A percentile compares a stretch with the other conserved stretches of the same genome.
These are phyloP conservation scores for Moxostoma hubbsi DNA, from an alignment of 2,797 vertebrate genomes.

Conservation along the genomic window DNA sequence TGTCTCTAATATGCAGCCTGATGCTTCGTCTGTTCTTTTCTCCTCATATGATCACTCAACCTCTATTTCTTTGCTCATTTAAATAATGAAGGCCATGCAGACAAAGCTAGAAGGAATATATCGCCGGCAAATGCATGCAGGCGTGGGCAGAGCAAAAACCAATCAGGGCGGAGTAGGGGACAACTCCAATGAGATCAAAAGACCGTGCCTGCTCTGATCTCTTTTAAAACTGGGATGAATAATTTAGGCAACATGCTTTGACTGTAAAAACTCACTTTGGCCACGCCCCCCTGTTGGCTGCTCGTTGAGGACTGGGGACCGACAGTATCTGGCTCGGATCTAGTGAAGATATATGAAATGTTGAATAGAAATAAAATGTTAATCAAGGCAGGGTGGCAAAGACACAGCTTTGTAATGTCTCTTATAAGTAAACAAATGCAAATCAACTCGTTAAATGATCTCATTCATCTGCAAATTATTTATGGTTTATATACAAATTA, in stretches of 20 bases:
- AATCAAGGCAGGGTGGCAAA: neutral
- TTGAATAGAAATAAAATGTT: conserved; percentile 2
- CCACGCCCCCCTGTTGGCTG: neutral
- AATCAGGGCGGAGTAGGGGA: conserved; percentile 51
- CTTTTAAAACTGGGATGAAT: conserved; percentile 70
- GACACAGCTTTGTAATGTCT: conserved; percentile 61
- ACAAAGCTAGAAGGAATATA: conserved; percentile 63
- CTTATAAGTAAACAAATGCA: conserved; percentile 73
- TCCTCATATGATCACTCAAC: conserved; percentile 46
- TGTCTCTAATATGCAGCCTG: neutral
- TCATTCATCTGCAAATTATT: conserved; percentile 71
- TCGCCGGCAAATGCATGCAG: conserved; percentile 59
- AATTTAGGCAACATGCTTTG: conserved; percentile 68
- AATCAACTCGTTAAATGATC: conserved; percentile 69
- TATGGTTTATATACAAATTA: conserved; percentile 74
- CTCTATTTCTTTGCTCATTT: conserved; percentile 61
- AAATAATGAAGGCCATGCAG: conserved; percentile 69
- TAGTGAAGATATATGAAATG: neutral
- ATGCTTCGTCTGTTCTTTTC: conserved; percentile 37
- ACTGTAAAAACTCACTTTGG: conserved; percentile 50
- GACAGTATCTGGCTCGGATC: neutral
- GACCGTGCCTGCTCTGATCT: conserved; percentile 61
- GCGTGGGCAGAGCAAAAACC: conserved; percentile 48
- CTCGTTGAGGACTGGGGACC: neutral
- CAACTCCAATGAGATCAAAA: conserved; percentile 67